Base-by-base conservation (phyloP, 2,888 invertebrate genomes). In the Crematogaster levior region DNA sequence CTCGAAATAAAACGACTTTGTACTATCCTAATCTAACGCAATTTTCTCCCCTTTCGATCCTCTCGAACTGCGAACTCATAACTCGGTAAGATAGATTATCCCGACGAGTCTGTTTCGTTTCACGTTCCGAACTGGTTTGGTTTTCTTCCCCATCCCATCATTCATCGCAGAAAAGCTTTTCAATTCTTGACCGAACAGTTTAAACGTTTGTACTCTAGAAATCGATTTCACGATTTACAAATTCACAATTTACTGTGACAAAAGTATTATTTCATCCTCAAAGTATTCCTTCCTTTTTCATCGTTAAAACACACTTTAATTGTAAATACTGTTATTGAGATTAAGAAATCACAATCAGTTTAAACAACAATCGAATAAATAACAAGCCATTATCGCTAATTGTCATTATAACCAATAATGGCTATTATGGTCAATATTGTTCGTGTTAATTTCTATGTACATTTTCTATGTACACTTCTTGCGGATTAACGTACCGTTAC, bases 1-100 rank as follows among this genome's bases (percentile, higher is more conserved):
- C 65, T 51, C 56, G 74, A 40, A 66, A 65, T 84, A 60, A 84
- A 85, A 84, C 53, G 56, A 63, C 27, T 60, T 53, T 73, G 73
- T 81, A 80, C 82, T 65, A 85, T 75, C 70, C 77, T 87, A 83
- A 87, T 65, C 74, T 87, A 83, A 87, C 84, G 84, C 84, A 86
- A 89, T 90, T 89, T 89, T 81, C 83, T 81, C 51, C 72, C 73
- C 63, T 83, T 82, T 75, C 40, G 30, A 82, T 53, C 56, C 70
- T 58, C 63, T 65, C 79, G 40, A 81, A 61, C 43, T 72, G 79
- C 61, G 83, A 58, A 60, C 79, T 60, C 70, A 77, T 66, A 74
- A 84, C 63, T 56, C 61, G 53, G 43, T 82, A 74, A 85, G 81
- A 70, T 58, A 74, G 53, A 85, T 85, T 84, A 86, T 84, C 74